Conservation (phyloP, 1,140 invertebrate genomes). For the Drosophila eugracilis region DNA sequence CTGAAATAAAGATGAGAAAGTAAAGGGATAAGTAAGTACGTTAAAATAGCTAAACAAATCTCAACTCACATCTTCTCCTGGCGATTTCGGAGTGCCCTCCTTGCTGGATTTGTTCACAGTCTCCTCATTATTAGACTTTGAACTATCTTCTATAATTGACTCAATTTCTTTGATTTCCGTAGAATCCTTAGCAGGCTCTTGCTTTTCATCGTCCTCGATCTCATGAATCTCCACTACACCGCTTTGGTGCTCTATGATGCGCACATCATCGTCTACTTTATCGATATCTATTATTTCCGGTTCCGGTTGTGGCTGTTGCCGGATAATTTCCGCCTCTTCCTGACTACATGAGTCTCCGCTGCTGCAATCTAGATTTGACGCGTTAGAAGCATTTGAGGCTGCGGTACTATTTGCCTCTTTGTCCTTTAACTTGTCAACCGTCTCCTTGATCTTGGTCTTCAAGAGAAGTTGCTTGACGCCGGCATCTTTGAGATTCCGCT, state of each 20-base stretch:
- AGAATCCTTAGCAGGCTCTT: constrained; percentile 29
- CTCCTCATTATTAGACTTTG: constrained; percentile 15
- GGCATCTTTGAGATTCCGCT: constrained; percentile 86
- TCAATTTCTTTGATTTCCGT: constrained; percentile 21
- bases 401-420: constrained; percentile 42
- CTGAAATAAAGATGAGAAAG: constrained; percentile 13
- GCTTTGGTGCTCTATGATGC: constrained; percentile 77
- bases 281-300: constrained; percentile 75
- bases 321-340: constrained; percentile 10
- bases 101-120: constrained; percentile 2
- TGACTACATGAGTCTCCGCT: constrained; percentile 47
- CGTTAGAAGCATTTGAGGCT: constrained; percentile 42
- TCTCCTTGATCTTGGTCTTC: constrained; percentile 78
- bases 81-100: background rate
- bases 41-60: too few relatives aligned
- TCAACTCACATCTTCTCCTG: constrained; percentile 27
- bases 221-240: constrained; percentile 86
- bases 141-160: constrained; percentile 29
- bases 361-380: constrained; percentile 61
- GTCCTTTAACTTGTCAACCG: constrained; percentile 62
- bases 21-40: too few relatives aligned
- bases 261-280: constrained; percentile 77
- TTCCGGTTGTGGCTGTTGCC: constrained; percentile 23
- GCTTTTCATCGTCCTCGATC: constrained; percentile 80
- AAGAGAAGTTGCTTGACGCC: constrained; percentile 75